Conservation (phyloP, 2,888 invertebrate species). For the Cantharis rufa region DNA sequence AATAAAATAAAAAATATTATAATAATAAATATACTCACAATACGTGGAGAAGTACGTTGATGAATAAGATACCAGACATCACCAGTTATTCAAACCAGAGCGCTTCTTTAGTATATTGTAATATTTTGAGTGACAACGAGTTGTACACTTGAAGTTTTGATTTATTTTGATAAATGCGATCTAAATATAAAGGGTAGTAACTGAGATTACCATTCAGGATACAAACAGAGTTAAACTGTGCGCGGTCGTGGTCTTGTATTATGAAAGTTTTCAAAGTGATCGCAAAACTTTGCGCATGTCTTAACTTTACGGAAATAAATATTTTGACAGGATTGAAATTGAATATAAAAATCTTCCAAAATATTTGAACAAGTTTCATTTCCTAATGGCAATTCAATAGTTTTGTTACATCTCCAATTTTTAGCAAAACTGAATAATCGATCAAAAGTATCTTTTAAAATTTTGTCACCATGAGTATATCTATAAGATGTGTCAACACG, state of each 20-base stretch:
- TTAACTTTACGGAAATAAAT: conserved; percentile 20
- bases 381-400: neutral
- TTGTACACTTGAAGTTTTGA: neutral
- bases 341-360: conserved; percentile 4
- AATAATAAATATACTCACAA: neutral
- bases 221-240: conserved; percentile 34
- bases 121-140: neutral
- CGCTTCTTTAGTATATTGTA: neutral
- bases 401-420: neutral
- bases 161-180: conserved; percentile 8
- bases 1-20: neutral
- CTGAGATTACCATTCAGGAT: conserved; percentile 27
- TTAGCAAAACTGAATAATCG: conserved; percentile 4
- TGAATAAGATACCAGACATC: neutral
- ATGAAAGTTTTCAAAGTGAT: conserved; percentile 37
- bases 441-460: conserved; percentile 5
- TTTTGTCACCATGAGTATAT: conserved; percentile 9
- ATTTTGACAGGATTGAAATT: conserved; percentile 26
- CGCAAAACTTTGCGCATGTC: conserved; percentile 30
- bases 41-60: neutral
- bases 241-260: conserved; percentile 33
- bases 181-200: conserved; percentile 8
- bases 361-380: neutral
- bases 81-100: neutral
- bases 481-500: conserved; percentile 11